Conservation (phyloP, 2,797 vertebrate species). For the Remorina albescens region DNA sequence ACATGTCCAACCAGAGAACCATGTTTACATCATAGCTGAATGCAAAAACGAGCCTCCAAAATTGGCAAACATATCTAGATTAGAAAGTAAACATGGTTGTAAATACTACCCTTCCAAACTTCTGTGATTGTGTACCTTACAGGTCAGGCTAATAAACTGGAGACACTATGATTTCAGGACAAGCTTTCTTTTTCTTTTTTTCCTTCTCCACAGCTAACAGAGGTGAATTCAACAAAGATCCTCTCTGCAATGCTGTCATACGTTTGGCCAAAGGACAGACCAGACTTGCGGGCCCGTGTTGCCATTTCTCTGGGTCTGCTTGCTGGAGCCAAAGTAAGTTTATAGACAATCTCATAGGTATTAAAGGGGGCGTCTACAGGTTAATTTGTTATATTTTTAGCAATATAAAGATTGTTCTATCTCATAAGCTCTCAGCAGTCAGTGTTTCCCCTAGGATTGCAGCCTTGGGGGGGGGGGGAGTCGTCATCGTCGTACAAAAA, state of each 20-base stretch:
- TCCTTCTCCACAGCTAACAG: conserved; percentile 87
- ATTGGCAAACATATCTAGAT: conserved; percentile 28
- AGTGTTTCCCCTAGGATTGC: too few species aligned
- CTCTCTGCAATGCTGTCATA: conserved; percentile 94
- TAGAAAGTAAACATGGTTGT: conserved; percentile 23
- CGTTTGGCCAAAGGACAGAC: conserved; percentile 95
- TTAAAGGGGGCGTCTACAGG: not conserved
- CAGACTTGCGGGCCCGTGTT: conserved; percentile 94
- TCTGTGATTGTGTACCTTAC: not conserved
- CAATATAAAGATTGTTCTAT: not conserved
- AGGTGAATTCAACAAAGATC: conserved; percentile 91
- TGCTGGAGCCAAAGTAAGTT: conserved; percentile 91
- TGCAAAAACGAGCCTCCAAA: conserved; percentile 44
- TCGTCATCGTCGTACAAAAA: too few species aligned
- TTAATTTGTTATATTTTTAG: not conserved
- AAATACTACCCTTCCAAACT: not conserved
- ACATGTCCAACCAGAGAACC: conserved; percentile 52
- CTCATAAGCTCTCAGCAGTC: not conserved
- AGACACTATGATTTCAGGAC: conserved; percentile 4
- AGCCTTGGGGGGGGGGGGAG: too few species aligned
- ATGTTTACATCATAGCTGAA: conserved; percentile 51
- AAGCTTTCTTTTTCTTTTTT: conserved; percentile 42
- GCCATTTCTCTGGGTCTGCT: conserved; percentile 91
- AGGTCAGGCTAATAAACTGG: not conserved
- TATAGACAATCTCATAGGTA: not conserved